Percentiles rank a stretch among this genome's conserved stretches.
phyloP scores from a whole-genome alignment of 2,888 invertebrate genomes.

The Fragum whitleyi region DNA sequence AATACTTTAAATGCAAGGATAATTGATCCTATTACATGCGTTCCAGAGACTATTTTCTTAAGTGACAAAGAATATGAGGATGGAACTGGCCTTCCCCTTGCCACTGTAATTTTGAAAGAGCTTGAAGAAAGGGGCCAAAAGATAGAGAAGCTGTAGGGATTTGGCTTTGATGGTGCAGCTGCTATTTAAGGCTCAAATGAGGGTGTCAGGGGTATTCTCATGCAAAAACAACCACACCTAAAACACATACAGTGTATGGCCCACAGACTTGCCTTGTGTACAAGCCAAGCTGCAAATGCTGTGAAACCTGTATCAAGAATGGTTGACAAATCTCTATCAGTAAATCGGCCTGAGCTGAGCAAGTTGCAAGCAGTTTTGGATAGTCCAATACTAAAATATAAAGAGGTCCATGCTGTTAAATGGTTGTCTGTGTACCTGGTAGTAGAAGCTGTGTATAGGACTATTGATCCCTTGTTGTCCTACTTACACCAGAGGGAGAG shows the following conservation, averaged over 20 bases:
- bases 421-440: constrained; percentile 26
- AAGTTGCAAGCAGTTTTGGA: constrained; percentile 10
- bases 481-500: constrained; percentile 33
- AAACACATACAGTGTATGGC: constrained; percentile 54
- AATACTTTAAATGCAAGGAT: constrained; percentile 42
- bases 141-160: constrained; percentile 34
- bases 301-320: constrained; percentile 32
- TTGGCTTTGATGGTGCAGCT: constrained; percentile 50
- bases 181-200: constrained; percentile 46
- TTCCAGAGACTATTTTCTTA: constrained; percentile 24
- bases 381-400: constrained; percentile 23
- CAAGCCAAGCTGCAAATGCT: constrained; percentile 46
- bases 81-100: constrained; percentile 39
- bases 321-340: constrained; percentile 19
- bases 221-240: constrained; percentile 44
- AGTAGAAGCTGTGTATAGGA: constrained; percentile 32
- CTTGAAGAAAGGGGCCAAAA: constrained; percentile 20
- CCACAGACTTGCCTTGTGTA: constrained; percentile 49
- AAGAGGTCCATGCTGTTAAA: constrained; percentile 31
- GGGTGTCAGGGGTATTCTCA: constrained; percentile 39
- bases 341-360: constrained; percentile 18
- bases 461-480: constrained; percentile 32
- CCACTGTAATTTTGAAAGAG: constrained; percentile 31
- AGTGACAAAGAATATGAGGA: constrained; percentile 38
- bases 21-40: constrained; percentile 28